Evolutionary conservation across 64 coral and sea anemone genomes (phyloP).

Genomic region (Stichodactyla mertensii): DNA sequence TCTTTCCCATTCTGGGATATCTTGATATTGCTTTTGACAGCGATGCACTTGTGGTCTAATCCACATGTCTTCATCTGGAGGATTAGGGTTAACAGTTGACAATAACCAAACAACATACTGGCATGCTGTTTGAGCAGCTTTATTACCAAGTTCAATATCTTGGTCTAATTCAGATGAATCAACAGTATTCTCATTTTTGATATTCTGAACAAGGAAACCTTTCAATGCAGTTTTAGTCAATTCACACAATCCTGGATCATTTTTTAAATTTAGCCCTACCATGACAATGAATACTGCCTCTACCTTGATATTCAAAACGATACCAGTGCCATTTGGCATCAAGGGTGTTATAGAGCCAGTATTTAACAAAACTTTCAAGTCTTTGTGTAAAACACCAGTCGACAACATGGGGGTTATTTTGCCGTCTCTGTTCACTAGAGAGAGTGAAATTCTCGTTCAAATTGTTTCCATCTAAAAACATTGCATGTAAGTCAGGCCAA

Average conservation of each 20-base stretch:
- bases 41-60: neutral
- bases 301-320: too few species aligned
- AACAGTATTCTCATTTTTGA: slow-evolving; percentile 5
- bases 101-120: too few species aligned
- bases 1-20: neutral
- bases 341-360: neutral
- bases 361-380: neutral
- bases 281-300: too few species aligned
- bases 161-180: neutral
- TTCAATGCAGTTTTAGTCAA: neutral
- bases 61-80: too few species aligned
- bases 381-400: slow-evolving; percentile 14
- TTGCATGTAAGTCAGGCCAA: too few species aligned
- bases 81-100: too few species aligned
- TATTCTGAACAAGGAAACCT: neutral
- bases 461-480: too few species aligned
- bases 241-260: neutral
- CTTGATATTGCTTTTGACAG: neutral
- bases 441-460: too few species aligned
- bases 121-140: too few species aligned
- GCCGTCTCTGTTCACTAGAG: too few species aligned
- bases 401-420: slow-evolving; percentile 1
- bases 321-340: neutral
- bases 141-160: too few species aligned
- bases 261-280: neutral